Conservation (phyloP, 2,113 vertebrate genomes). For the Gopherus evgoodei region DNA sequence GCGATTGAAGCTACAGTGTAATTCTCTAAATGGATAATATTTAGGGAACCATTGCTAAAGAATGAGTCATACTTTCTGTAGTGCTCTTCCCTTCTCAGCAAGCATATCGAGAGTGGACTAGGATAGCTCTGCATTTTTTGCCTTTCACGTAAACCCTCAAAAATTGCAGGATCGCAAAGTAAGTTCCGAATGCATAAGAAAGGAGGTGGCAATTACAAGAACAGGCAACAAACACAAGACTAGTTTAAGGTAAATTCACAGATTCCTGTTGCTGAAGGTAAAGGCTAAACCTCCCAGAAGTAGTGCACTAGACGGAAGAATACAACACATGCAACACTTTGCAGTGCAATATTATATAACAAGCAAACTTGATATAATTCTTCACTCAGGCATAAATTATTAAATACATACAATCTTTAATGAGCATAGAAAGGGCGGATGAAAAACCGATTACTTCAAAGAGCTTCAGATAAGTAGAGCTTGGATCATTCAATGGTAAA, state of each 20-base stretch:
- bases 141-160: neutral
- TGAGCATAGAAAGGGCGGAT: neutral
- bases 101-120: neutral
- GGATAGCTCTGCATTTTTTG: neutral
- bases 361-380: neutral
- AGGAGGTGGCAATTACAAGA: neutral
- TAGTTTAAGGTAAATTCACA: neutral
- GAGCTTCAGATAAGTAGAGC: neutral
- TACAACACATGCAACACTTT: neutral
- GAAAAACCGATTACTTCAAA: neutral
- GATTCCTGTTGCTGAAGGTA: neutral
- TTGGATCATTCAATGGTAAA: neutral
- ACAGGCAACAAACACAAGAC: neutral
- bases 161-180: neutral
- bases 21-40: fast-evolving
- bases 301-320: neutral
- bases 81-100: neutral
- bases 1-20: neutral
- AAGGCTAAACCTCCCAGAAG: neutral
- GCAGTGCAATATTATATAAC: neutral
- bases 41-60: neutral
- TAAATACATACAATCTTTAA: neutral
- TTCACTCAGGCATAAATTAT: neutral
- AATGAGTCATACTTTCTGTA: neutral
- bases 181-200: neutral